Base-by-base conservation (phyloP, 23 tunicate species). In the Botrylloides violaceus region DNA sequence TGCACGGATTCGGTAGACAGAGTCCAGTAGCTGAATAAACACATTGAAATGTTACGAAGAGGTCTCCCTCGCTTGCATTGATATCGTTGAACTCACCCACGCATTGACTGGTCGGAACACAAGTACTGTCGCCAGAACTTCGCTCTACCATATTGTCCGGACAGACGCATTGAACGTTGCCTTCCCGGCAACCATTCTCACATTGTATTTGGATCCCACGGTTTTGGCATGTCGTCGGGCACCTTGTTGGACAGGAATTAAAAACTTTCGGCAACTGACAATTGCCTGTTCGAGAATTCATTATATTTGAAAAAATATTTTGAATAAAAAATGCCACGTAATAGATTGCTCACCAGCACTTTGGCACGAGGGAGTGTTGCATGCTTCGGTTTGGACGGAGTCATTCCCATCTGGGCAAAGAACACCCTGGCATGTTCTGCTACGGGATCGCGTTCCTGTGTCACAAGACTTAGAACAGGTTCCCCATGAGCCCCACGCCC, bases 211-310 rank as follows among this genome's bases (percentile, higher is more conserved):
- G 12, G 4, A 33, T 12, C 3, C 36, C 70, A 3, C 36, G 70
- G 29, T 63, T 63, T 31, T 3, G 5, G 33, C 70, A 63, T 3
- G 35, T 63, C 29, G 26, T 9, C 33, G 70, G 70, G 35, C 70
- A 63, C 9, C 7, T 25, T 29, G 70, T 63, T 63, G 70, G 70
- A 28, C 70, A 63, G 3, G 70, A 33, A 34, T 63, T 63, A 34
- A 63, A 63, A 9, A 63, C 9, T 9, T 63, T 63, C 15, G 53
- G 53, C 12, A 15, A 9, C 15, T 43, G 53, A 43, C 53, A 43
- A 43, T 43, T 43, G 9, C 53, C 53, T 43, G 53, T 9, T 7
- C 9, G 12, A 43, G n/a, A n/a, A n/a, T n/a, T n/a, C n/a, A n/a
- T n/a, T n/a, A n/a, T n/a, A n/a, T n/a, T n/a, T n/a, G n/a, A n/a